These are phyloP conservation scores for Trilocha varians DNA, from an alignment of 2,888 invertebrate species.

Conservation along the genomic window DNA sequence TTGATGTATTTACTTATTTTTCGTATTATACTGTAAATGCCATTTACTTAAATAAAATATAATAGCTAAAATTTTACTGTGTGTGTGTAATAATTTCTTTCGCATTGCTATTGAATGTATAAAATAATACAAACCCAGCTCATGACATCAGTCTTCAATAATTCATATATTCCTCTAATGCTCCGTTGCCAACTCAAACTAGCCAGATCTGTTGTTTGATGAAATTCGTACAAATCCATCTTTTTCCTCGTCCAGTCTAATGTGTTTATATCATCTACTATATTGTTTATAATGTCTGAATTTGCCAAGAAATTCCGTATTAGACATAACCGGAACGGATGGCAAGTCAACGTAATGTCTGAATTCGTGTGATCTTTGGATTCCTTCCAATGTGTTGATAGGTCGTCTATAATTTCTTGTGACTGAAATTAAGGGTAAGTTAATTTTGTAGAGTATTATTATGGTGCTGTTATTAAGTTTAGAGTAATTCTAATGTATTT, in stretches of 20 bases:
- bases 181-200: constrained; percentile 69
- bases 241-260: constrained; percentile 82
- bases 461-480: not conserved
- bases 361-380: constrained; percentile 41
- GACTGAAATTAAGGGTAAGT: constrained; percentile 26
- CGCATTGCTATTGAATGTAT: too few relatives aligned
- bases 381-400: constrained; percentile 63
- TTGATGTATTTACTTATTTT: too few relatives aligned
- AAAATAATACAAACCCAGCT: constrained; percentile 69
- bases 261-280: constrained; percentile 79
- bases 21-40: too few relatives aligned
- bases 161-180: constrained; percentile 76
- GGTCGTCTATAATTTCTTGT: constrained; percentile 48
- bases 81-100: too few relatives aligned
- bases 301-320: constrained; percentile 76
- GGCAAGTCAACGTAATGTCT: constrained; percentile 67
- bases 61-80: too few relatives aligned
- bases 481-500: not conserved
- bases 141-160: constrained; percentile 77
- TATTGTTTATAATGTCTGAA: constrained; percentile 70
- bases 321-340: constrained; percentile 80
- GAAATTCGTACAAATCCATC: constrained; percentile 92
- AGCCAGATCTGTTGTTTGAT: constrained; percentile 83
- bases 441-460: constrained; percentile 1
- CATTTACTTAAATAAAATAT: too few relatives aligned